A percentile compares a stretch with the other conserved stretches of the same genome.
phyloP scores from a whole-genome alignment of 2,113 vertebrate species.

The Pleuronectes platessa region DNA sequence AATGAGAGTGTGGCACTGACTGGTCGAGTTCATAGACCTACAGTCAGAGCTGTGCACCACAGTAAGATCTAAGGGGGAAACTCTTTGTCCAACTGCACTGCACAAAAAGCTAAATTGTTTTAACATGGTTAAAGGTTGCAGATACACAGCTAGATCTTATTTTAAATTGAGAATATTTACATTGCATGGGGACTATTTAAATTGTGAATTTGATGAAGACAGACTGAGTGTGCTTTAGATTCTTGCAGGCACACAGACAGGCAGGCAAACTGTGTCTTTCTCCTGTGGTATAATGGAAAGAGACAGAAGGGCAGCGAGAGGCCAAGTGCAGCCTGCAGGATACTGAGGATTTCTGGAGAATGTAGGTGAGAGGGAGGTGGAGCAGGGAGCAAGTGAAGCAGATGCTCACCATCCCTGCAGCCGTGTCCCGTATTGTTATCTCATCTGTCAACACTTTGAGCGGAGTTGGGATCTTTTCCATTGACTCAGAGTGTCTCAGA shows the following conservation, averaged over 20 bases:
- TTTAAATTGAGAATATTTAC: too few species aligned
- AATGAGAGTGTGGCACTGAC: too few species aligned
- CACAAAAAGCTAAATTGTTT: too few species aligned
- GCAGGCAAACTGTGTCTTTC: not conserved
- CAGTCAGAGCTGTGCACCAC: too few species aligned
- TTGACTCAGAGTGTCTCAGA: not conserved
- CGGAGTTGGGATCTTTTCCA: not conserved
- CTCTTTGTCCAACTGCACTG: too few species aligned
- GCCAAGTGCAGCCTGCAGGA: slow-evolving; percentile 25
- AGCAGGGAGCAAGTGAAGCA: slow-evolving; percentile 23
- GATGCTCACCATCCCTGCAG: slow-evolving; percentile 39
- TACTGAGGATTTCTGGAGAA: not conserved
- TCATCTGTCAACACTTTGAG: slow-evolving; percentile 26
- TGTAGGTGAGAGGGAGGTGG: not conserved
- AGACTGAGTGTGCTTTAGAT: not conserved
- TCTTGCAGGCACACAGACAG: not conserved
- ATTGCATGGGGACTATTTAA: not conserved
- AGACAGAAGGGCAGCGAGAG: slow-evolving; percentile 13
- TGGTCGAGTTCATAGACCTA: too few species aligned
- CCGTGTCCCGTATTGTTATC: slow-evolving; percentile 1
- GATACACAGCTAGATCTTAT: too few species aligned
- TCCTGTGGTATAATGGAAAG: not conserved
- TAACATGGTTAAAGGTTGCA: too few species aligned
- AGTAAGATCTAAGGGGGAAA: too few species aligned
- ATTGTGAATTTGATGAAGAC: not conserved